Conservation (phyloP, 2,888 invertebrate species). For the Laothoe populi region DNA sequence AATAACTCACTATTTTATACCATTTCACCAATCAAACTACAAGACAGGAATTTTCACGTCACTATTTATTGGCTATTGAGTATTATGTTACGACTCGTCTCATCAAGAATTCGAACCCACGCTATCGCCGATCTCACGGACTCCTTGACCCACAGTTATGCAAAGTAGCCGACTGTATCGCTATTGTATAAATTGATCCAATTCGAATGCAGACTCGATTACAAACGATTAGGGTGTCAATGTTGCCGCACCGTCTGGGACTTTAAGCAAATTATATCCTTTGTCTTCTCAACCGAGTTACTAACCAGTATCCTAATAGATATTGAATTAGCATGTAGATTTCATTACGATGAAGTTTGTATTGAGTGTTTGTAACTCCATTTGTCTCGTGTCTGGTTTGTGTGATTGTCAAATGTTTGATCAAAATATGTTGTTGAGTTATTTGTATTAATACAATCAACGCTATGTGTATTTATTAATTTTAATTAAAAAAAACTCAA, state of each 20-base stretch:
- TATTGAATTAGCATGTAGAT: constrained; percentile 13
- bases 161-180: constrained; percentile 10
- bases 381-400: not conserved
- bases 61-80: not conserved
- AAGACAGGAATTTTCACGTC: no score
- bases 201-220: constrained; percentile 22
- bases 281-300: constrained; percentile 13
- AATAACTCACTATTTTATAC: no score
- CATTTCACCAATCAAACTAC: no score
- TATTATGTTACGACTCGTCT: not conserved
- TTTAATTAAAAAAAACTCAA: no score
- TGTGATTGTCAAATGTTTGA: no score
- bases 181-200: constrained; percentile 21
- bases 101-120: not conserved
- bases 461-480: no score
- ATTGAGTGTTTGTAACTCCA: constrained; percentile 7
- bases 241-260: constrained; percentile 15
- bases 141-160: not conserved
- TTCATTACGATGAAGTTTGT: constrained; percentile 16
- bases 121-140: not conserved
- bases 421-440: no score
- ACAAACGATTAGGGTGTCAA: constrained; percentile 22
- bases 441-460: no score
- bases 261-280: constrained; percentile 21
- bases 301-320: constrained; percentile 9